Evolutionary conservation across 1,140 invertebrate species (phyloP), one percentile per base, ranked within the genome.

Genomic region (Bombus superbus): DNA sequence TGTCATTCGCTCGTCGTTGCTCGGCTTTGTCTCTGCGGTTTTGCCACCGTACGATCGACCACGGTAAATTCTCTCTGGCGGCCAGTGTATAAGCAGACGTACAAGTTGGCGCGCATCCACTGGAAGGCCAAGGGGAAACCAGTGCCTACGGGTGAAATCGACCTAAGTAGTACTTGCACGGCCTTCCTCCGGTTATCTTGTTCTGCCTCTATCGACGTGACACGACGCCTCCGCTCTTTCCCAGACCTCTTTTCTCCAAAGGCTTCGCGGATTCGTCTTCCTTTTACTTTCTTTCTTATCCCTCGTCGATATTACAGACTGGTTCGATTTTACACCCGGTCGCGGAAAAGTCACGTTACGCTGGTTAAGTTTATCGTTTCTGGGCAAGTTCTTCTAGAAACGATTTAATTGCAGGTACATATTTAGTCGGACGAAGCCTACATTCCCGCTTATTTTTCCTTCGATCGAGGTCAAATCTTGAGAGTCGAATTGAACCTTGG

Each of bases 101-200:
- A 85, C 84, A 85, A 85, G 79, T 85, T 72, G 47, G 22, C 74
- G 73, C 11, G 44, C 66, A 15, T 28, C n/a, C 25, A 40, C 10
- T 35, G 57, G 68, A 86, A 86, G 84, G 84, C 84, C 84, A 85
- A 85, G 84, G 84, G 77, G 84, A 85, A 64, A 85, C 68, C 40
- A 32, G 47, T 47, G 80, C 2, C 28, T 22, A 53, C 72, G 47
- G 8, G 47, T 57, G 28, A 59, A 32, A 71, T 68, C 69, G 35
- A 80, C 10, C 44, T 53, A 53, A 53, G 18, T 53, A 53, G 18
- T 53, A 53, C 47, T 53, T 32, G 59, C 11, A 25, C 11, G 59
- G 13, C 42, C 74, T 80, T 42, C 40, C n/a, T 74, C 35, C n/a
- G 5, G 3, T 59, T 59, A 22, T 53, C 18, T 18, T 22, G 18